These are phyloP conservation scores for Drosophila punjabiensis DNA, from an alignment of 1,140 invertebrate species.

Conservation along the genomic window DNA sequence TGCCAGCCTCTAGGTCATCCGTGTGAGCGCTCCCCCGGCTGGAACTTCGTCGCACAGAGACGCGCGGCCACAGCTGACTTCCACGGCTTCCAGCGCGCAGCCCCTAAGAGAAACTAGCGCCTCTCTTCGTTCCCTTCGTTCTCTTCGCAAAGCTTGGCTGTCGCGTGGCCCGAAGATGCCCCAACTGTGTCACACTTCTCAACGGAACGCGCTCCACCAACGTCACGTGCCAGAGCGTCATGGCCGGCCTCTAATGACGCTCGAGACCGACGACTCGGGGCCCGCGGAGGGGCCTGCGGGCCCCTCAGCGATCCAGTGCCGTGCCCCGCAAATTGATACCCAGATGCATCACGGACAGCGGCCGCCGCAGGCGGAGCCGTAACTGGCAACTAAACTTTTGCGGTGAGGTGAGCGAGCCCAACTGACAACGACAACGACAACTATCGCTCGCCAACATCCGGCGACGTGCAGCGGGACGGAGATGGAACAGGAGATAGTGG, in stretches of 20 bases:
- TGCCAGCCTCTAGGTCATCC: slow-evolving; percentile 61
- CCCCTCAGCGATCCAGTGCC: slow-evolving; percentile 41
- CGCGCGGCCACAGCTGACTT: slow-evolving; percentile 45
- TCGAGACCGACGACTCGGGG: background rate
- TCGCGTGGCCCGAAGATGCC: slow-evolving; percentile 16
- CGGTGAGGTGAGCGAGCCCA: slow-evolving; percentile 60
- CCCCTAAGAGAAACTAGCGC: slow-evolving; percentile 37
- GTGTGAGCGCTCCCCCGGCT: slow-evolving; percentile 1
- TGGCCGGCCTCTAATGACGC: slow-evolving; percentile 19
- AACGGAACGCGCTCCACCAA: slow-evolving; percentile 63
- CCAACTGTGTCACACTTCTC: slow-evolving; percentile 72
- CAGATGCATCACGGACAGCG: slow-evolving; percentile 41
- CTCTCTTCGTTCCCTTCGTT: slow-evolving; percentile 27
- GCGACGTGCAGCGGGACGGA: slow-evolving; percentile 48
- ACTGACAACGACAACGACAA: slow-evolving; percentile 60
- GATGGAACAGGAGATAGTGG: slow-evolving; percentile 19
- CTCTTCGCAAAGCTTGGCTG: slow-evolving; percentile 19
- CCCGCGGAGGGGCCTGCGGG: background rate
- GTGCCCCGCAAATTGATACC: slow-evolving; percentile 58
- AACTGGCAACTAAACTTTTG: slow-evolving; percentile 73
- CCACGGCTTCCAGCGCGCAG: slow-evolving; percentile 60
- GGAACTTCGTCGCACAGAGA: slow-evolving; percentile 17
- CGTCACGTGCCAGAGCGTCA: slow-evolving; percentile 62
- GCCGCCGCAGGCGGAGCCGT: slow-evolving; percentile 26
- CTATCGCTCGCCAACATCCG: slow-evolving; percentile 73